phyloP scores from a whole-genome alignment of 2,888 invertebrate genomes.

The Bimastos eiseni region DNA sequence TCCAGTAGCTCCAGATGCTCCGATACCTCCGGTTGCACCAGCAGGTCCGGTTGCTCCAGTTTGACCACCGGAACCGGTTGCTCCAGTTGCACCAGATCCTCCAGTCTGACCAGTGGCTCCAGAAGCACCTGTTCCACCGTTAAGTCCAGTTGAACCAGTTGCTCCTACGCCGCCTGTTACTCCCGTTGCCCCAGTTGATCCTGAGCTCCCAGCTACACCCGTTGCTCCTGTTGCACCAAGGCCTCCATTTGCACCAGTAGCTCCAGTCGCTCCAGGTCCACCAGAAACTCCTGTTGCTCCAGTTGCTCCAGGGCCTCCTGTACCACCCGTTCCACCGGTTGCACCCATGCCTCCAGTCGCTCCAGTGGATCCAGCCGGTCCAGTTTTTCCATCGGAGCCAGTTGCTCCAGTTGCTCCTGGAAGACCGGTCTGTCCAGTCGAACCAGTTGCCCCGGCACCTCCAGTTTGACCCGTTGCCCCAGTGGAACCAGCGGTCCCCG shows the following conservation, averaged over 20 bases:
- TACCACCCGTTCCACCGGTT: too few relatives aligned
- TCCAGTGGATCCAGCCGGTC: neutral
- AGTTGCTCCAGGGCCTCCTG: too few relatives aligned
- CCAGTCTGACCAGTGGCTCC: neutral
- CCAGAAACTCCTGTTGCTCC: neutral
- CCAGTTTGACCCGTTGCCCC: too few relatives aligned
- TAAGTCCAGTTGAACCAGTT: neutral
- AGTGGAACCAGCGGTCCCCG: too few relatives aligned
- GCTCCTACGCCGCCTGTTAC: neutral
- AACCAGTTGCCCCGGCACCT: too few relatives aligned
- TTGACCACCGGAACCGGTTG: neutral
- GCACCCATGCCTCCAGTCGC: too few relatives aligned
- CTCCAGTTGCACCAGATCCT: neutral
- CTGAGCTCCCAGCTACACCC: neutral
- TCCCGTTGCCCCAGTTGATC: neutral
- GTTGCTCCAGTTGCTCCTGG: too few relatives aligned
- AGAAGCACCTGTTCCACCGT: neutral
- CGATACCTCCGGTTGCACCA: neutral
- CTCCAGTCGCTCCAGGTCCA: neutral
- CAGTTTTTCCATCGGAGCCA: neutral
- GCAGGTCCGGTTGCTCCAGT: neutral
- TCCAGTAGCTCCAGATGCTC: neutral
- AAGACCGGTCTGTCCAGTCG: too few relatives aligned
- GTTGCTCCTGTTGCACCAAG: neutral
- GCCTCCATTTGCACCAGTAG: neutral